Evolutionary conservation across 2,797 vertebrate genomes (phyloP).

Genomic region (Cossypha niveicapilla): DNA sequence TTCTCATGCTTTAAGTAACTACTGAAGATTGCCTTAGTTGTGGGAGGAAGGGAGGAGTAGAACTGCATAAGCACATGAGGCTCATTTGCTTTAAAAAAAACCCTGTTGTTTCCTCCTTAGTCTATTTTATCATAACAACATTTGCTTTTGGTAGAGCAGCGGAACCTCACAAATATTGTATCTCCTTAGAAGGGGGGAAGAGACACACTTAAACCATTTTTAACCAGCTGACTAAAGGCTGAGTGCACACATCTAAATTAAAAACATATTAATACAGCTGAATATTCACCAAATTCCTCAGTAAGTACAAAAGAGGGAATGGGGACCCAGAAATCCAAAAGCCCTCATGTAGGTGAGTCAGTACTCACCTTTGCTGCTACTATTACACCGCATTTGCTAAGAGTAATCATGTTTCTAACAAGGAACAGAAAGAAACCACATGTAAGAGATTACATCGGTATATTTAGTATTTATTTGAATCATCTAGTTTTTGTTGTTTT

Average conservation of each 20-base stretch:
- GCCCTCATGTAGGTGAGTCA: background rate
- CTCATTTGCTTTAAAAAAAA: constrained; percentile 36
- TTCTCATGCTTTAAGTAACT: constrained; percentile 38
- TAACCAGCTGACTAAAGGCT: background rate
- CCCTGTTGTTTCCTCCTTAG: constrained; percentile 52
- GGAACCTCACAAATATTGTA: background rate
- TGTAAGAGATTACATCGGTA: background rate
- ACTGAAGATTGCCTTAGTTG: constrained; percentile 13
- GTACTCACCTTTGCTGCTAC: background rate
- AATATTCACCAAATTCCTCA: background rate
- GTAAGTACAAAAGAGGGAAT: background rate
- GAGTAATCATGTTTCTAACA: background rate
- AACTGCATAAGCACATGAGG: constrained; percentile 22
- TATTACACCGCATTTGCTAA: background rate
- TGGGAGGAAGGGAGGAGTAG: constrained; percentile 46
- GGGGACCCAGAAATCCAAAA: background rate
- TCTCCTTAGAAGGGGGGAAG: background rate
- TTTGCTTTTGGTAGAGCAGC: constrained; percentile 27
- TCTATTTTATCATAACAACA: constrained; percentile 58
- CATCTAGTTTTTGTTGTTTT: background rate
- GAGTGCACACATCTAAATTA: background rate
- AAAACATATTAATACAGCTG: background rate
- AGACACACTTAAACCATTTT: background rate
- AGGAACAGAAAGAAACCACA: constrained; percentile 6
- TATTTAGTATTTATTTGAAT: constrained; percentile 4